Base-by-base conservation (phyloP, 2,797 vertebrate species). In the Acanthornis magna region DNA sequence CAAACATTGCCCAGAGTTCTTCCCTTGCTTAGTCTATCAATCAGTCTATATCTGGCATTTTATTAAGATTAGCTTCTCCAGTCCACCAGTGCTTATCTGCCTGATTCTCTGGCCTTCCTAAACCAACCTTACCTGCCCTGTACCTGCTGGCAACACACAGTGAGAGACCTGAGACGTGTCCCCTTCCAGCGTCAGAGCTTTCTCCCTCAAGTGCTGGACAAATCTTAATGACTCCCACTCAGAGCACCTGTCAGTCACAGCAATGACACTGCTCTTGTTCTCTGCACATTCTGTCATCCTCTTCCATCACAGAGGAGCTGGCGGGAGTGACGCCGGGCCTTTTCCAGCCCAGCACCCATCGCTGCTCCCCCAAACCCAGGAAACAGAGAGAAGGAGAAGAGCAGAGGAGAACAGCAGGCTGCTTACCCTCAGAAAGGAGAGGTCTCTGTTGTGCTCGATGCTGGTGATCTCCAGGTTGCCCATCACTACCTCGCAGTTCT, bases 391-490 rank as follows among this genome's bases (percentile, higher is more conserved):
- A 51, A 63, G 43, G 11, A 75, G 53, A 67, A 14, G 38, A 38
- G 38, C 38, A 38, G 38, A 38, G 38, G 38, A 38, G 38, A 42
- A 14, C 17, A 74, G 81, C 15, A 65, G n/a, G 7, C 10, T 34
- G 21, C 91, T 97, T 98, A 99, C 99, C 98, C 98, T 98, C 58
- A 99, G 98, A 96, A 99, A 99, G 97, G 98, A 99, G 74, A 99
- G 99, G 97, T 99, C 99, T 61, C 99, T 98, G 96, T 98, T 99
- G 78, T 98, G 98, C 92, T 99, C 99, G 6, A 99, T 99, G 98
- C 98, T 99, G 96, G 99, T 99, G 91, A 99, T 99, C 97, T 99
- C 99, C 97, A 99, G 97, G 94, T 99, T 99, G 50, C 99, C 99
- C 99, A 99, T 99, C 85, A 99, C 99, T 1, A 99, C 99, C 93